Conservation (phyloP, 30 jellyfish, hydroid and myxozoan genomes). For the Clytia hemisphaerica region DNA sequence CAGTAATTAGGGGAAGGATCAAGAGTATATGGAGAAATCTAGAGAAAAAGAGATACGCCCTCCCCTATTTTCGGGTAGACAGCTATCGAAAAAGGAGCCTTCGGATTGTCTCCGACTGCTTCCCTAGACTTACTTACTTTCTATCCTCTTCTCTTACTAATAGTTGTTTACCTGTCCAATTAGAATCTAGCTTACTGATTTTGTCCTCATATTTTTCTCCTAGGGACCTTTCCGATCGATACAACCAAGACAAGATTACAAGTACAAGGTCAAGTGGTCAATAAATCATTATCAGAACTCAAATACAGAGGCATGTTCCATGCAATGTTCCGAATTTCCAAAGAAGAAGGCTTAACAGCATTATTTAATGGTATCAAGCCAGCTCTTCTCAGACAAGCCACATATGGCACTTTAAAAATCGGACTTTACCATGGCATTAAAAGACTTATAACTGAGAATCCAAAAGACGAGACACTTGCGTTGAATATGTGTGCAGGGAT, state of each 20-base stretch:
- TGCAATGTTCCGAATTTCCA: constrained; percentile 61
- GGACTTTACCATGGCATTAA: constrained; percentile 92
- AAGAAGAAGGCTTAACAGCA: constrained; percentile 75
- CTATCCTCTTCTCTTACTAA: too few relatives aligned
- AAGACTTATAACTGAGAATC: constrained; percentile 39
- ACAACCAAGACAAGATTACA: constrained; percentile 91
- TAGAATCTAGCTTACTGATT: too few relatives aligned
- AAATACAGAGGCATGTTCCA: constrained; percentile 95
- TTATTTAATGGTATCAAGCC: constrained; percentile 84
- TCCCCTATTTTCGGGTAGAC: too few relatives aligned
- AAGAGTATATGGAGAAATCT: too few relatives aligned
- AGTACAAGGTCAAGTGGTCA: constrained; percentile 89
- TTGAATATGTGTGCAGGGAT: constrained; percentile 72
- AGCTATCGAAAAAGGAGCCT: too few relatives aligned
- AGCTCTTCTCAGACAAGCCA: constrained; percentile 88
- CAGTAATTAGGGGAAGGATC: too few relatives aligned
- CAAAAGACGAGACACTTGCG: constrained; percentile 70
- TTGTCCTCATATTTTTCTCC: background rate
- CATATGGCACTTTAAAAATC: constrained; percentile 89
- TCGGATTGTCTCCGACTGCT: too few relatives aligned
- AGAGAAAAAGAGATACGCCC: too few relatives aligned
- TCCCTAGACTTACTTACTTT: too few relatives aligned
- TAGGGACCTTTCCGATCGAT: constrained; percentile 92
- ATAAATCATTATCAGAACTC: constrained; percentile 48
- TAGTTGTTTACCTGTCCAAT: too few relatives aligned